Conservation (phyloP, 2,888 invertebrate genomes). For the Erebia aethiops region DNA sequence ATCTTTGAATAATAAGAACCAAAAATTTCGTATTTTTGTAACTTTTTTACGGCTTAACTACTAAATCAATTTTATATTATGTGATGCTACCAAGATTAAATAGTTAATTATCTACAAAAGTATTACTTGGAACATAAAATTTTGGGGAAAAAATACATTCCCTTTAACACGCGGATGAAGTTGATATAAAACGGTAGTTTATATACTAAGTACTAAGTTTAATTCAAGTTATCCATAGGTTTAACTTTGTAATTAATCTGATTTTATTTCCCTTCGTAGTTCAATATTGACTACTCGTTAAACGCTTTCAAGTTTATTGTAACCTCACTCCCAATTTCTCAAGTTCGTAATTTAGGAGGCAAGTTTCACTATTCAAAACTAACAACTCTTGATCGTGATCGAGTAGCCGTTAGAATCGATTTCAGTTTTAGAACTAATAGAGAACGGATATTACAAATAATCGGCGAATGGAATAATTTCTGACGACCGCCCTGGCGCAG, state of each 20-base stretch:
- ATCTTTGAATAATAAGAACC: too few relatives aligned
- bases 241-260: neutral
- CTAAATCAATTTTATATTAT: too few relatives aligned
- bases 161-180: too few relatives aligned
- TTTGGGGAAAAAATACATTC: too few relatives aligned
- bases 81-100: too few relatives aligned
- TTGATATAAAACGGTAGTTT: neutral
- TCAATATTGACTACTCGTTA: slow-evolving; percentile 2
- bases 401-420: slow-evolving; percentile 13
- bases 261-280: slow-evolving; percentile 1
- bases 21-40: too few relatives aligned
- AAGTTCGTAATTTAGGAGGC: slow-evolving; percentile 17
- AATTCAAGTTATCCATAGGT: neutral
- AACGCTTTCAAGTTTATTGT: slow-evolving; percentile 11
- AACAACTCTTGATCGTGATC: slow-evolving; percentile 9
- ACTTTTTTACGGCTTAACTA: too few relatives aligned
- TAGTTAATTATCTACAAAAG: too few relatives aligned
- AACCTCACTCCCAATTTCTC: slow-evolving; percentile 10
- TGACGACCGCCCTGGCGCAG: too few relatives aligned
- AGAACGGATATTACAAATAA: neutral
- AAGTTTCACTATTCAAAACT: slow-evolving; percentile 18
- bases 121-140: too few relatives aligned
- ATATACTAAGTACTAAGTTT: neutral
- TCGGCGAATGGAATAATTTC: slow-evolving; percentile 1
- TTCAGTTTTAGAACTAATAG: neutral